Base-by-base conservation (phyloP, 2,113 vertebrate genomes). In the Phylloscopus trochiloides region DNA sequence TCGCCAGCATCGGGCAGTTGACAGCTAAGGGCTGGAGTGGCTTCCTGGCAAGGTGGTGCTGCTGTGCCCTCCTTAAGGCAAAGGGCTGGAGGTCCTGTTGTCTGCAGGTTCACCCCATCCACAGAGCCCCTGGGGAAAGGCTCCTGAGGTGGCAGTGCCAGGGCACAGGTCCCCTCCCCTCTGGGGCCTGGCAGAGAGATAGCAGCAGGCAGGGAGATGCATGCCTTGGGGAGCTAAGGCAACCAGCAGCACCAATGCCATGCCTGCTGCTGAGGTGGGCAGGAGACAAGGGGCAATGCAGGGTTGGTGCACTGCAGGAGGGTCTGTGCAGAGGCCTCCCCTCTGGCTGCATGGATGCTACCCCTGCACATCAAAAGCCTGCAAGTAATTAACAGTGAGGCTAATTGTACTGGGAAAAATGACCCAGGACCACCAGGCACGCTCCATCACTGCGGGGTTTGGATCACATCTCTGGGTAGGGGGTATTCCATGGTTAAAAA, bases 291-390 rank as follows among this genome's bases (percentile, higher is more conserved):
- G 47, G 29, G 36, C 47, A 59, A 10, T 3, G 36, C 31, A 15
- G 21, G 40, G 59, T 6, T 57, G 57, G 51, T 22, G 25, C 1
- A 3, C 45, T 48, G 63, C 73, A 58, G 14, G 36, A 68, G 47
- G 42, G 55, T 40, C 74, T 50, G 52, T 40, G 10, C 42, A 45
- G 19, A 58, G 43, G 17, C 43, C 63, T 58, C 36, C 12, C 26
- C 43, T 78, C 22, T 0, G 0, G 47, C 29, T 3, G 2, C 7
- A 16, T 18, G 3, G 43, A 28, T 1, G 7, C 58, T 72, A 28
- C 31, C 20, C n/a, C 31, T 22, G 59, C 54, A 42, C 15, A 1
- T 26, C 29, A 34, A n/a, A 61, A n/a, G 19, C 34, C n/a, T 62
- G 18, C 1, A 8, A 38, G 26, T 42, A 74, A 66, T 48, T 84